These are phyloP conservation scores for Macquaria ambigua DNA, from an alignment of 2,113 vertebrate species.

Conservation along the genomic window DNA sequence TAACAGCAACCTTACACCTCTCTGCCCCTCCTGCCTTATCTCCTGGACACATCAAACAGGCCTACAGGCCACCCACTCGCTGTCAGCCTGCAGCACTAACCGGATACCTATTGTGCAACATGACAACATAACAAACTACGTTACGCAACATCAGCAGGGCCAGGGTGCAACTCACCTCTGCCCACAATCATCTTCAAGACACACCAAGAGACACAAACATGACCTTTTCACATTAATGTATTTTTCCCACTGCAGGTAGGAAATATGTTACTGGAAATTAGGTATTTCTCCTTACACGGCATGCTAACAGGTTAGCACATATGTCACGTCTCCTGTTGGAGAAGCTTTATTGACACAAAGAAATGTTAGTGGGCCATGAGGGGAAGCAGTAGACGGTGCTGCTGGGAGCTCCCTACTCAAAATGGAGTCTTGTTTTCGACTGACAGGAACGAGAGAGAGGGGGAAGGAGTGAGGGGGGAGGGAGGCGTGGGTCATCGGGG, in stretches of 20 bases:
- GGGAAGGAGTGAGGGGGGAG: neutral
- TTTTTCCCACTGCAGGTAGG: neutral
- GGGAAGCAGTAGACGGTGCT: conserved; percentile 31
- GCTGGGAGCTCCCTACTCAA: conserved; percentile 58
- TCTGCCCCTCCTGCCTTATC: conserved; percentile 62
- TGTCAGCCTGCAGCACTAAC: conserved; percentile 57
- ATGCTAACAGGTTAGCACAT: conserved; percentile 1
- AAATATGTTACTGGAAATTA: neutral
- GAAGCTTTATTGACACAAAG: conserved; percentile 51
- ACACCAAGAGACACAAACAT: conserved; percentile 19
- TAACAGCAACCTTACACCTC: conserved; percentile 73
- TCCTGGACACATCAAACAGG: conserved; percentile 67
- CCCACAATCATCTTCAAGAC: conserved; percentile 49
- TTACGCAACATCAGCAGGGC: conserved; percentile 50
- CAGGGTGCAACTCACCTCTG: conserved; percentile 43
- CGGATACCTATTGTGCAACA: conserved; percentile 75
- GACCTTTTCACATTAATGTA: conserved; percentile 27
- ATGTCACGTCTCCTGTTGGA: conserved; percentile 31
- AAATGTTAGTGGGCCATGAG: conserved; percentile 45
- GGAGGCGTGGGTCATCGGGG: conserved; percentile 26
- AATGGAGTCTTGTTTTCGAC: conserved; percentile 75
- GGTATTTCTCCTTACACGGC: neutral
- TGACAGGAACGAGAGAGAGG: conserved; percentile 44
- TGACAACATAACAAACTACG: conserved; percentile 64
- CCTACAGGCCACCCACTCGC: conserved; percentile 62